These are phyloP conservation scores for Diachasmimorpha longicaudata DNA, from an alignment of 1,140 invertebrate species.

Conservation along the genomic window DNA sequence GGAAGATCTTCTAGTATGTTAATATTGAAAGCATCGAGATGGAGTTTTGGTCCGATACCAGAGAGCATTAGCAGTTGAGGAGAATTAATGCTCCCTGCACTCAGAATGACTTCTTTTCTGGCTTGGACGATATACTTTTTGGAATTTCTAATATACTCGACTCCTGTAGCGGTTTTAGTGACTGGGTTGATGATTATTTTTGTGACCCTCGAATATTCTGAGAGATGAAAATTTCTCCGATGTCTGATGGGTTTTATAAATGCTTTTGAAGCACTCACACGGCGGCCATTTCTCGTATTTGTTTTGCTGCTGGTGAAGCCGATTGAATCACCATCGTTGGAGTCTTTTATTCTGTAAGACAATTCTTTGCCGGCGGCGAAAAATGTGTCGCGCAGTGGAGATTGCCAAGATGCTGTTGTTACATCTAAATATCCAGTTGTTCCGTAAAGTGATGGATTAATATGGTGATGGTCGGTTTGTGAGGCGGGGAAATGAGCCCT, in stretches of 20 bases:
- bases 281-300: constrained; percentile 70
- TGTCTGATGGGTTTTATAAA: constrained; percentile 69
- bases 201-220: constrained; percentile 70
- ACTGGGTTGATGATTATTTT: constrained; percentile 72
- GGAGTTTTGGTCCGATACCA: constrained; percentile 63
- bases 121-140: constrained; percentile 58
- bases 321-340: constrained; percentile 66
- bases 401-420: constrained; percentile 68
- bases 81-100: constrained; percentile 66
- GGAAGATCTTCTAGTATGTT: constrained; percentile 69
- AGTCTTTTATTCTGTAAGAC: constrained; percentile 65
- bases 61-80: constrained; percentile 71
- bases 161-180: constrained; percentile 68
- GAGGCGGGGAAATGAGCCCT: constrained; percentile 52
- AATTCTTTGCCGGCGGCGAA: constrained; percentile 66
- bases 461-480: not conserved
- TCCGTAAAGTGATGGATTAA: constrained; percentile 66
- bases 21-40: constrained; percentile 63
- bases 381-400: constrained; percentile 66
- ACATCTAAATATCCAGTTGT: constrained; percentile 73
- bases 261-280: constrained; percentile 76
- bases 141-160: constrained; percentile 70
- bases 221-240: constrained; percentile 74
- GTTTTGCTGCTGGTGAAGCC: constrained; percentile 75
- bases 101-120: constrained; percentile 66